Conservation (phyloP, 2,113 vertebrate genomes). For the Oncorhynchus kisutch region DNA sequence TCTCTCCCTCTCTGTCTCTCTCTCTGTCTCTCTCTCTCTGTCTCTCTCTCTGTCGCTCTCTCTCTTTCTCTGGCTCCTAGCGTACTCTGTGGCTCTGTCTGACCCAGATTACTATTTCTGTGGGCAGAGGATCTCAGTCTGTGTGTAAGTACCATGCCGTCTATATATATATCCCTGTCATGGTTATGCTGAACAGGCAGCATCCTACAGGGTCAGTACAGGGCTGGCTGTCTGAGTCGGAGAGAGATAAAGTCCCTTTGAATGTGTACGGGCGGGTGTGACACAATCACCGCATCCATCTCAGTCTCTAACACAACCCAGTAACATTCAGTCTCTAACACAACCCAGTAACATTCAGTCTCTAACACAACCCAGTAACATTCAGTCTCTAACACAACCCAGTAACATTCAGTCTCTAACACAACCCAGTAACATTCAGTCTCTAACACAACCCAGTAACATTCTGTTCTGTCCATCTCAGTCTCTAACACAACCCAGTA, state of each 20-base stretch:
- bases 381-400: not conserved
- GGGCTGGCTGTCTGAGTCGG: not conserved
- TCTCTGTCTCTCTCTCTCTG: slow-evolving; percentile 29
- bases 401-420: not conserved
- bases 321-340: not conserved
- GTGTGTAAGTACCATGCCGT: not conserved
- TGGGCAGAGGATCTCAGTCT: slow-evolving; percentile 1
- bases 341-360: not conserved
- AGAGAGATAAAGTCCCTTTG: not conserved
- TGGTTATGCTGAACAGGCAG: not conserved
- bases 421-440: not conserved
- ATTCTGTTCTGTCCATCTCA: too few species aligned
- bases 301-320: not conserved
- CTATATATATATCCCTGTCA: slow-evolving; percentile 20
- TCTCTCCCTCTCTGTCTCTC: slow-evolving; percentile 14
- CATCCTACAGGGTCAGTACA: not conserved
- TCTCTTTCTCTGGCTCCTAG: not conserved
- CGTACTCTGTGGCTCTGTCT: slow-evolving; percentile 5
- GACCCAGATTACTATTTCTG: slow-evolving; percentile 23
- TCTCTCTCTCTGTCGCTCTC: slow-evolving; percentile 19
- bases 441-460: not conserved
- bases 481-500: too few species aligned
- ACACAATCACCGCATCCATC: not conserved
- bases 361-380: not conserved
- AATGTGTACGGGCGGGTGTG: not conserved